Evolutionary conservation across 2,797 vertebrate species (phyloP), one percentile per base, ranked within the genome.

Genomic region (Garrulus glandarius): DNA sequence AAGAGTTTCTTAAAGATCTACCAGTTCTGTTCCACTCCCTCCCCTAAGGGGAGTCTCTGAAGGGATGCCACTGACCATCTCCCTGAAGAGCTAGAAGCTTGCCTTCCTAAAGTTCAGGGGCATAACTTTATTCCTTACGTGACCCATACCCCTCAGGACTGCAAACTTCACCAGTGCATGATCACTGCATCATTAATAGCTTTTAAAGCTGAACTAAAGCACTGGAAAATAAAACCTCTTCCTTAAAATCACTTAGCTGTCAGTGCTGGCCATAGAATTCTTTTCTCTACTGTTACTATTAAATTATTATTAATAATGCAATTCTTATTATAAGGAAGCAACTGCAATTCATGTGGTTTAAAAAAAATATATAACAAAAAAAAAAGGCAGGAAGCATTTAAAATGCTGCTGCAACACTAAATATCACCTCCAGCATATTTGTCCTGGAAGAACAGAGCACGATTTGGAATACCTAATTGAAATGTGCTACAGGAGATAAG

Each of bases 401-500:
- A 97, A 98, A 98, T 97, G 94, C 95, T 94, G 85, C 94, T 96
- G 76, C 92, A 96, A 96, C 89, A 95, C 97, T 98, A 98, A 97
- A 97, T 97, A 98, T 92, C 96, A 97, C 97, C 97, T 97, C 97
- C 93, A 93, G 96, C 95, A 92, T 96, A 97, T 98, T 95, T 97
- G 97, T 98, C 97, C 96, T 97, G 90, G 93, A 97, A 97, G 97
- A 97, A 98, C 95, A 96, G 87, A 95, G 93, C 72, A 74, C 1
- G 17, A 97, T 97, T 98, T 97, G 96, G 97, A 98, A 98, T 98
- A 97, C 95, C 95, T 98, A 98, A 98, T 97, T 98, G 98, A 98
- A 98, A 98, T 98, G 98, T 98, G 98, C 97, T 98, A 78, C 49
- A 95, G 91, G 95, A 98, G 98, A 98, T 98, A 98, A 98, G 97